Evolutionary conservation across 30 jellyfish, hydroid and myxozoan species (phyloP).

Genomic region (Aurelia sp.): DNA sequence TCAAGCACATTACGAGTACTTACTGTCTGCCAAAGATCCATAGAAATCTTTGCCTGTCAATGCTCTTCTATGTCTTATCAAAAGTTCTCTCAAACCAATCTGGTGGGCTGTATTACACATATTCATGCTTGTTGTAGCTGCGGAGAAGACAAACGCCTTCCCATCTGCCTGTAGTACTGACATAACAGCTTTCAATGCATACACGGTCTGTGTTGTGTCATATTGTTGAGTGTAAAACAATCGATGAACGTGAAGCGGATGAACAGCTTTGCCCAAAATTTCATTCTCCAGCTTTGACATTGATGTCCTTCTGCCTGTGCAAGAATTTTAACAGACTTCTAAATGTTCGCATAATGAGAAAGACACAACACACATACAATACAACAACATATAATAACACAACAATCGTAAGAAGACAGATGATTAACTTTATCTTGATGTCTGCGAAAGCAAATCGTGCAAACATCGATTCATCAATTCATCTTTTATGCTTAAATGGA

Average conservation of each 20-base stretch:
- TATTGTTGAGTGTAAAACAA: constrained; percentile 84
- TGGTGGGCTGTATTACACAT: constrained; percentile 94
- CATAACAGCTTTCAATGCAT: constrained; percentile 67
- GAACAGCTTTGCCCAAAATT: constrained; percentile 39
- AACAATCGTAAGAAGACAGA: too few species aligned
- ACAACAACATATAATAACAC: too few species aligned
- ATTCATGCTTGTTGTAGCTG: constrained; percentile 92
- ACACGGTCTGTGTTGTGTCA: constrained; percentile 82
- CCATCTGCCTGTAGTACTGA: constrained; percentile 77
- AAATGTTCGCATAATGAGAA: too few species aligned
- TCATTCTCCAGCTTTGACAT: background rate
- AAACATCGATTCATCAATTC: too few species aligned
- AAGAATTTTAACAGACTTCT: too few species aligned
- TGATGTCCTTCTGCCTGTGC: too few species aligned
- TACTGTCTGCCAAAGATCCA: constrained; percentile 93
- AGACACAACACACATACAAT: too few species aligned
- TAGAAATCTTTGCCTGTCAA: constrained; percentile 88
- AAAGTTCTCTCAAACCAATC: constrained; percentile 75
- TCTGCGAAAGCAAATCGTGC: too few species aligned
- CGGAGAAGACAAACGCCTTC: constrained; percentile 86
- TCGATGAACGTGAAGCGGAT: constrained; percentile 86
- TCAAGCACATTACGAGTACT: background rate
- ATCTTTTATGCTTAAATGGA: too few species aligned
- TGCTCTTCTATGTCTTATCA: constrained; percentile 90
- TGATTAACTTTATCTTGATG: too few species aligned